A percentile compares a stretch with the other conserved stretches of the same genome.
phyloP scores from a whole-genome alignment of 2,113 vertebrate species.

The Lagenorhynchus albirostris region DNA sequence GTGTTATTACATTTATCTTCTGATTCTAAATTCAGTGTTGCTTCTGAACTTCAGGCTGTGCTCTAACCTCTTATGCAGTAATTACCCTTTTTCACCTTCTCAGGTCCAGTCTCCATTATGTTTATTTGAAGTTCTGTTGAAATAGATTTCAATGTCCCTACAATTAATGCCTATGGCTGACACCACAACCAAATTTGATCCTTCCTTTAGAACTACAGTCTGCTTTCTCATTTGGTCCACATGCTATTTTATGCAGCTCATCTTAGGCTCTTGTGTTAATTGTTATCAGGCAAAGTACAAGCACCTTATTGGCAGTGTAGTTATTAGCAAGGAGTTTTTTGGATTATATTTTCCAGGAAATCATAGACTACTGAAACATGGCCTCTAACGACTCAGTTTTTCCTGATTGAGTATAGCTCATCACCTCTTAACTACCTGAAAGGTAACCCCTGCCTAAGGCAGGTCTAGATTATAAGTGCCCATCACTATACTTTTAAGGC shows the following conservation, averaged over 20 bases:
- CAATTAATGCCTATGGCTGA: not conserved
- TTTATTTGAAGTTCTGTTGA: constrained; percentile 21
- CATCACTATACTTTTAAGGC: not conserved
- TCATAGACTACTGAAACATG: not conserved
- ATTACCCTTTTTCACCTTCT: constrained; percentile 7
- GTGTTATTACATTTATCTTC: not conserved
- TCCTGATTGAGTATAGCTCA: not conserved
- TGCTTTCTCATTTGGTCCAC: not conserved
- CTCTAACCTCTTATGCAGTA: not conserved
- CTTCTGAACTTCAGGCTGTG: not conserved
- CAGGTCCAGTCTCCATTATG: not conserved
- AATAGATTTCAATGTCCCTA: constrained; percentile 12
- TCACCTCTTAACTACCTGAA: not conserved
- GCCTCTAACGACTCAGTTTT: not conserved
- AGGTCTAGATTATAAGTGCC: not conserved
- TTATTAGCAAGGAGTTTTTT: constrained; percentile 3
- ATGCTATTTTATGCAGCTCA: not conserved
- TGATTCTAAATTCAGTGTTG: constrained; percentile 3
- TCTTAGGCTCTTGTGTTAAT: not conserved
- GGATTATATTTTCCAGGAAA: constrained; percentile 15
- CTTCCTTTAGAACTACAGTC: constrained; percentile 22
- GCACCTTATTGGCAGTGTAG: not conserved
- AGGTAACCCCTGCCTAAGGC: not conserved
- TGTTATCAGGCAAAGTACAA: constrained; percentile 5
- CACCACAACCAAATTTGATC: not conserved